These are phyloP conservation scores for Sebastes variabilis DNA, from an alignment of 2,797 vertebrate genomes.

Conservation along the genomic window DNA sequence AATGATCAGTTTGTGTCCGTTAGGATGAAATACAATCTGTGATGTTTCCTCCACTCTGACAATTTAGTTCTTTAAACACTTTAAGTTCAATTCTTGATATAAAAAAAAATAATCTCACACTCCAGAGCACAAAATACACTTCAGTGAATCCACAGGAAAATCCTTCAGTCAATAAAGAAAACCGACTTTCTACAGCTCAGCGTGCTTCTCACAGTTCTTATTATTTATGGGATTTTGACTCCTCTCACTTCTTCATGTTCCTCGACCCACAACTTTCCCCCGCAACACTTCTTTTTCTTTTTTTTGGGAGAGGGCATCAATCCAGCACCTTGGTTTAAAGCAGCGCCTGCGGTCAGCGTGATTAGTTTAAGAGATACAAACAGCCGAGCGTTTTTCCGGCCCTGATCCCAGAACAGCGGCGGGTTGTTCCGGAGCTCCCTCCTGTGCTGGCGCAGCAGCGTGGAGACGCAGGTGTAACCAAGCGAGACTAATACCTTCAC, in stretches of 20 bases:
- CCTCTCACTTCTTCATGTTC: neutral
- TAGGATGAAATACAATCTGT: neutral
- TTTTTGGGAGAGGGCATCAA: neutral
- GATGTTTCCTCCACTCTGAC: neutral
- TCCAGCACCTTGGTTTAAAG: neutral
- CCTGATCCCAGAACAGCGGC: neutral
- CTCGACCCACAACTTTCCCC: neutral
- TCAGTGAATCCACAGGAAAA: neutral
- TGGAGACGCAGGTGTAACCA: constrained; percentile 11
- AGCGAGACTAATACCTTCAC: constrained; percentile 38
- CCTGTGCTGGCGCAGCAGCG: neutral
- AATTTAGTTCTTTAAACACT: neutral
- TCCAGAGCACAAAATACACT: neutral
- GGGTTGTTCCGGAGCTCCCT: neutral
- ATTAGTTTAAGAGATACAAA: constrained; percentile 29
- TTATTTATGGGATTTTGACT: neutral
- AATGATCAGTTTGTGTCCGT: neutral
- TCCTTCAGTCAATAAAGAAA: neutral
- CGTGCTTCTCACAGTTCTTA: neutral
- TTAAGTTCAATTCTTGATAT: neutral
- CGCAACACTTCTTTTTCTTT: neutral
- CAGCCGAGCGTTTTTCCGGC: neutral
- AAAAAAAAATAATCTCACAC: neutral
- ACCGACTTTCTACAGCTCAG: neutral
- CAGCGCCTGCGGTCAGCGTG: neutral